A percentile compares a stretch with the other conserved stretches of the same genome.
Evolutionary conservation across 2,888 invertebrate genomes (phyloP).

Genomic region (Caenorhabditis sinica): DNA sequence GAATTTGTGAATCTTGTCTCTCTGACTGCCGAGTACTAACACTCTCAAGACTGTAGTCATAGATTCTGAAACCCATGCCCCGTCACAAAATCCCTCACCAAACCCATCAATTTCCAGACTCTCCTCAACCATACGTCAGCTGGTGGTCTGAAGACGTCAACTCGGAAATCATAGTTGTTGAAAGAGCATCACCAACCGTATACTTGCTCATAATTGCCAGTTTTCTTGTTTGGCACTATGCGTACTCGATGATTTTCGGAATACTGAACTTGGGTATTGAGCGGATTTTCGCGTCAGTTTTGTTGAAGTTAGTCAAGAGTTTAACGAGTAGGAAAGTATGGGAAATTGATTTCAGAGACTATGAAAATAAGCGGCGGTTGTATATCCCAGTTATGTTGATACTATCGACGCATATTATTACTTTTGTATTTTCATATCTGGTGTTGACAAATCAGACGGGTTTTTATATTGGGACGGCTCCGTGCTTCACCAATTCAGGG

Average conservation of each 20-base stretch:
- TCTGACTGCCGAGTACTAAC: too few relatives aligned
- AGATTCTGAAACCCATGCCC: neutral
- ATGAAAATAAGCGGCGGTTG: slow-evolving; percentile 23
- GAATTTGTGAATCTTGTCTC: too few relatives aligned
- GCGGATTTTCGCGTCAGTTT: slow-evolving; percentile 28
- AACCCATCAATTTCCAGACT: slow-evolving; percentile 13
- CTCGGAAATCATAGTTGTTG: slow-evolving; percentile 15
- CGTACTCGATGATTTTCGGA: slow-evolving; percentile 52
- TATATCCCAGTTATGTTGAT: slow-evolving; percentile 21
- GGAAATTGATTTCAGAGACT: slow-evolving; percentile 23
- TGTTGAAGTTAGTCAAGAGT: slow-evolving; percentile 21
- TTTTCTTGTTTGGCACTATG: slow-evolving; percentile 55
- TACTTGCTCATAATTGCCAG: slow-evolving; percentile 24
- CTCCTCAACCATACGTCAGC: slow-evolving; percentile 20
- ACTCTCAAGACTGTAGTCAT: too few relatives aligned
- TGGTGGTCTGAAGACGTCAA: slow-evolving; percentile 25
- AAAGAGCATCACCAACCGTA: neutral
- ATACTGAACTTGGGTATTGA: slow-evolving; percentile 52
- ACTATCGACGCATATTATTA: slow-evolving; percentile 8
- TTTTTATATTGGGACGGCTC: slow-evolving; percentile 36
- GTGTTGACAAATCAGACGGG: slow-evolving; percentile 34
- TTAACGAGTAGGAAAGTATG: neutral
- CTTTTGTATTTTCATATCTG: slow-evolving; percentile 18
- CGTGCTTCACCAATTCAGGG: slow-evolving; percentile 36
- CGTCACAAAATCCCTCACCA: neutral